Percentiles rank a stretch among this genome's conserved stretches.
These are phyloP conservation scores for Tiphia femorata DNA, from an alignment of 2,888 invertebrate genomes.

Conservation along the genomic window DNA sequence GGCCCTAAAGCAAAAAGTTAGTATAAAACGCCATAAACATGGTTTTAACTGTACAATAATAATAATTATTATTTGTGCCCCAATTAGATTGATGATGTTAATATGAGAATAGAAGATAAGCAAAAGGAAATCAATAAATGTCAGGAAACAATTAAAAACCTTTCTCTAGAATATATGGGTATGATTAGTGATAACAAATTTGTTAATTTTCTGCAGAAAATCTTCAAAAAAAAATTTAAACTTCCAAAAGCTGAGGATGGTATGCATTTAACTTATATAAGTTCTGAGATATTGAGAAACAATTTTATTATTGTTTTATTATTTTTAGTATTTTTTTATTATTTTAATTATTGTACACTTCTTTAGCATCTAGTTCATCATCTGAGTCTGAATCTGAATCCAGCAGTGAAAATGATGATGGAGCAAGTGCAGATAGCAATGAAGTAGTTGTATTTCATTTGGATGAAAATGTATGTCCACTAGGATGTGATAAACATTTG, in stretches of 20 bases:
- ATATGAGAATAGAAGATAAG: conserved; percentile 71
- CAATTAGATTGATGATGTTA: conserved; percentile 44
- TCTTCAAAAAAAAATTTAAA: conserved; percentile 87
- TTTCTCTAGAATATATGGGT: conserved; percentile 73
- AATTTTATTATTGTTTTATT: conserved; percentile 9
- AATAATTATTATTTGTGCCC: neutral
- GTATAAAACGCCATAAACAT: neutral
- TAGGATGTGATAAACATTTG: conserved; percentile 77
- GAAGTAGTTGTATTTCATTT: conserved; percentile 77
- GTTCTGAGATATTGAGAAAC: neutral
- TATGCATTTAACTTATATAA: conserved; percentile 32
- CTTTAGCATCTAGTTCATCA: conserved; percentile 37
- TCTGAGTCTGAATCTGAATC: conserved; percentile 66
- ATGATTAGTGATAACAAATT: conserved; percentile 81
- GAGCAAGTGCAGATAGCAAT: conserved; percentile 75
- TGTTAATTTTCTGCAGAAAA: conserved; percentile 81
- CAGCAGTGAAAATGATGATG: conserved; percentile 72
- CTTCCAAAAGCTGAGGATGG: conserved; percentile 75
- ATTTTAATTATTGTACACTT: conserved; percentile 16
- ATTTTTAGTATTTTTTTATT: conserved; percentile 5
- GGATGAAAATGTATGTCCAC: conserved; percentile 80
- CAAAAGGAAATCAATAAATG: conserved; percentile 67
- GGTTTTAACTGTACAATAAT: neutral
- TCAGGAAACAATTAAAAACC: conserved; percentile 69
- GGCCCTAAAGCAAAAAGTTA: conserved; percentile 41